Conservation (phyloP, 2,797 vertebrate genomes). For the Mico argentatus region DNA sequence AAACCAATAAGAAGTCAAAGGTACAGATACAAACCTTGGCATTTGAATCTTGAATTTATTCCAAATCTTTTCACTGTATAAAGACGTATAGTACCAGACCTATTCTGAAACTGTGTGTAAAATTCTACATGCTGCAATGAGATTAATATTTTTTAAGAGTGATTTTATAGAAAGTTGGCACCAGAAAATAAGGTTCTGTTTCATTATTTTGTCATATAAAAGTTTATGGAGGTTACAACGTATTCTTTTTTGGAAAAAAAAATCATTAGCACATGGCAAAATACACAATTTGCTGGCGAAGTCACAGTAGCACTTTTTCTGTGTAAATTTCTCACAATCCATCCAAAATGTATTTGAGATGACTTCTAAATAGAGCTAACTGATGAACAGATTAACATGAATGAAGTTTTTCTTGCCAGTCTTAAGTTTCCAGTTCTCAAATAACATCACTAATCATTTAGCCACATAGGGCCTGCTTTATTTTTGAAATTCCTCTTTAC, state of each 20-base stretch:
- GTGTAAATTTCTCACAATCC: conserved; percentile 75
- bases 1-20: conserved; percentile 66
- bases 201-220: conserved; percentile 84
- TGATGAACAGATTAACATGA: conserved; percentile 69
- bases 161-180: conserved; percentile 87
- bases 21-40: conserved; percentile 75
- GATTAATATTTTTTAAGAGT: conserved; percentile 80
- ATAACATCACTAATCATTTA: conserved; percentile 57
- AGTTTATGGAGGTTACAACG: conserved; percentile 79
- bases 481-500: conserved; percentile 68
- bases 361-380: conserved; percentile 75
- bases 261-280: conserved; percentile 84
- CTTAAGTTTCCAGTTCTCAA: conserved; percentile 58
- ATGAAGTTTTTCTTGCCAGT: conserved; percentile 68
- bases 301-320: conserved; percentile 82
- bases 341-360: conserved; percentile 72
- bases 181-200: conserved; percentile 84
- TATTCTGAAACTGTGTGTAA: conserved; percentile 82
- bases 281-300: conserved; percentile 80
- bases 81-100: conserved; percentile 78
- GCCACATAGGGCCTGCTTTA: conserved; percentile 61
- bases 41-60: conserved; percentile 69
- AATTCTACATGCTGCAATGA: conserved; percentile 80
- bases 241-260: conserved; percentile 79
- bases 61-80: conserved; percentile 80